Base-by-base conservation (phyloP, 1,140 invertebrate species). In the Triops longicaudatus region DNA sequence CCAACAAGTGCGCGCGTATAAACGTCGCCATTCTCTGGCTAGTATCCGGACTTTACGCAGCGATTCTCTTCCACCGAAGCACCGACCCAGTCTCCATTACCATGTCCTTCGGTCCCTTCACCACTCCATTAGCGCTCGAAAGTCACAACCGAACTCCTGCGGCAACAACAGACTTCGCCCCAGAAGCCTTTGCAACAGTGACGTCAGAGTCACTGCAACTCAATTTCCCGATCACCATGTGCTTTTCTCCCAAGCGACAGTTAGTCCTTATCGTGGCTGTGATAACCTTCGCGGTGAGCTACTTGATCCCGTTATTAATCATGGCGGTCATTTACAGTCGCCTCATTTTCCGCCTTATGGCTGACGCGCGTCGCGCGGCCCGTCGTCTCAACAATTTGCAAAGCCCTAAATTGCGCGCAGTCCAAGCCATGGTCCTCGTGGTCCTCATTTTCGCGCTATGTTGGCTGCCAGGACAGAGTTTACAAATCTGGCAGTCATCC, bases 361-460 rank as follows among this genome's bases (percentile, higher is more conserved):
- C 31, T 7, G 73, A 78, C 43, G 63, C 71, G 22, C 50, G 37
- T 28, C 78, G 43, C 1, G 72, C 27, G 7, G 75, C 76, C n/a
- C 28, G 42, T 22, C 42, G 75, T 26, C 27, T 42, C 22, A 78
- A 37, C 75, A 44, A 44, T 31, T 73, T 76, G 6, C 78, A 79
- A 7, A 37, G 79, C 22, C 63, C 76, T n/a, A 79, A 79, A 73
- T 71, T 79, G 22, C 37, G 79, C 12, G 79, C 79, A n/a, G 73
- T 79, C 41, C 76, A 78, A 28, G 79, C 77, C 31, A 79, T 79
- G 79, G 41, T 78, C 27, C 77, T 79, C 14, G 79, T 79, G 41
- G 73, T 79, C 1, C 50, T 75, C 28, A 63, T 78, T 12, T 79
- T 79, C 72, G 79, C 63, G 26, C 4, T 75, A 26, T 79, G 79